phyloP scores from a whole-genome alignment of 1,140 invertebrate species.

The Dinothrombium tinctorium region DNA sequence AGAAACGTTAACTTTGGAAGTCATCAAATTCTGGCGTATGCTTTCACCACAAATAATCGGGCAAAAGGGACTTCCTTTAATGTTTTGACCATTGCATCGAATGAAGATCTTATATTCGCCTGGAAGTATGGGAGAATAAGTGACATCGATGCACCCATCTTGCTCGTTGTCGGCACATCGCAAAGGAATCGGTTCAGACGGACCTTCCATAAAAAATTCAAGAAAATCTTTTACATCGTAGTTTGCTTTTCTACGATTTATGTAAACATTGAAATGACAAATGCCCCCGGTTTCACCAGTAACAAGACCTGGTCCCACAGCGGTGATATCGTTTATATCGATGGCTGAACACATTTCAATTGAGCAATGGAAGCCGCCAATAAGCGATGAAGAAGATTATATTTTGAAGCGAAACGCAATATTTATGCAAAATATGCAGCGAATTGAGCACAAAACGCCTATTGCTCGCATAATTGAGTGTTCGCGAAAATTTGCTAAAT shows the following conservation, averaged over 20 bases:
- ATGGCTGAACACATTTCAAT: no score
- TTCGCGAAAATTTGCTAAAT: no score
- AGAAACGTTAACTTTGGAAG: constrained; percentile 1
- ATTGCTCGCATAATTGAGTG: no score
- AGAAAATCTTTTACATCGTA: neutral
- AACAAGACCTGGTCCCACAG: neutral
- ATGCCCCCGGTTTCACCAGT: neutral
- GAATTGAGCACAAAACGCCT: no score
- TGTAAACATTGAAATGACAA: neutral
- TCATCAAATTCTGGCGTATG: neutral
- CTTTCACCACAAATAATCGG: constrained; percentile 1
- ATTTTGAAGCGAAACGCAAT: no score
- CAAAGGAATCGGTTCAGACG: neutral
- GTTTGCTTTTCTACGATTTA: neutral
- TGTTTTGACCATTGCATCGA: neutral
- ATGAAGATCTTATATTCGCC: neutral
- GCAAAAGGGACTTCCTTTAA: constrained; percentile 1
- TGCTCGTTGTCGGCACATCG: neutral
- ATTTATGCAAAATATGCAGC: no score
- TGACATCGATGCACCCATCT: neutral
- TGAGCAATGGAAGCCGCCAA: no score
- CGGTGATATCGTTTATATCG: neutral
- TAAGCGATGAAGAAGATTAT: no score
- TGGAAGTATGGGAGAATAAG: neutral
- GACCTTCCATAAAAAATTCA: neutral